Evolutionary conservation across 2,113 vertebrate species (phyloP), one percentile per base, ranked within the genome.

Genomic region (Caranx melampygus): DNA sequence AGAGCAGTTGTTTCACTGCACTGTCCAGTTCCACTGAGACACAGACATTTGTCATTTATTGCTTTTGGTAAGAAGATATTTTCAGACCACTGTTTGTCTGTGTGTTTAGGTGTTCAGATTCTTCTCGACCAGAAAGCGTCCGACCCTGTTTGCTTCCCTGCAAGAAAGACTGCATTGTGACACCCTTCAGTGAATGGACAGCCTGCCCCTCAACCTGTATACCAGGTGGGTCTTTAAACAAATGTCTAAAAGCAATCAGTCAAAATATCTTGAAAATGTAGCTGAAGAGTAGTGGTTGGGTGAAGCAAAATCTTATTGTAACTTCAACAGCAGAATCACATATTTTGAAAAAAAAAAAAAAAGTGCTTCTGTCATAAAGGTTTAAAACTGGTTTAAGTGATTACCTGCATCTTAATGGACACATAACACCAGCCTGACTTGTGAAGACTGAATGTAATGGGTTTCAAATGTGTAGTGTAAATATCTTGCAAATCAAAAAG

Each of bases 131-230:
- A 0, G 95, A 97, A 91, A 93, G 92, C 0, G 52, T 93, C 59
- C 94, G 89, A 1, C 92, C 96, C 0, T 99, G 98, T 85, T 89
- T 93, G n/a, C 94, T 98, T 1, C 95, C 95, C 10, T 99, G 97
- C 92, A 96, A 93, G 91, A 97, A 88, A 73, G 96, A 99, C 89
- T 99, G 98, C 57, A 5, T 96, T 2, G 97, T 99, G 54, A 98
- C 98, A 0, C 94, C 95, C 18, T 99, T 99, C 94, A 99, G 97
- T 7, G 97, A 99, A 91, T 99, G 98, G 98, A 98, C 96, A 0
- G 83, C 75, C 59, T 99, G 98, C 78, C 97, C 97, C 0, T 91
- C 90, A 21, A 62, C 82, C 10, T 99, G 98, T 73, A 92, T 95
- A 16, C 93, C 94, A 93, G 97, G 98, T 99, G 95, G 11, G 34